Conservation (phyloP, 92 coral and sea anemone genomes). For the Bergia puertoricense region DNA sequence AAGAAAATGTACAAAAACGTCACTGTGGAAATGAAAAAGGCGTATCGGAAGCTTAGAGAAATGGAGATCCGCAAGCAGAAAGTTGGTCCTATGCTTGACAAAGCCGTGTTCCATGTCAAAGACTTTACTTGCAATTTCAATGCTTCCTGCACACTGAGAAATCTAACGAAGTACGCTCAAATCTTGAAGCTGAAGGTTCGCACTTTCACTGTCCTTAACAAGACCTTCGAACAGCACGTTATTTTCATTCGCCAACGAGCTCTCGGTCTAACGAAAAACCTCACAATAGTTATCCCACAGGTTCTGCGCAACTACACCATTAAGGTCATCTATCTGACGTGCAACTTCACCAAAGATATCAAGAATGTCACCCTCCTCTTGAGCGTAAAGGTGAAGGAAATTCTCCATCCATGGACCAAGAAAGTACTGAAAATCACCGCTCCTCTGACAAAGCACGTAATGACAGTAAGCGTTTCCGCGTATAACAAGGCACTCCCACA, state of each 20-base stretch:
- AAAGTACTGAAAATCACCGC: slow-evolving; percentile 58
- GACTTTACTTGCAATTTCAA: slow-evolving; percentile 74
- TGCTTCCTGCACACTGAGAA: slow-evolving; percentile 69
- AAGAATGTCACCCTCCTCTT: slow-evolving; percentile 50
- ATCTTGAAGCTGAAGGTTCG: slow-evolving; percentile 50
- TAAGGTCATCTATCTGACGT: slow-evolving; percentile 67
- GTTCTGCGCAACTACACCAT: slow-evolving; percentile 72
- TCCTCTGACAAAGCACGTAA: slow-evolving; percentile 65
- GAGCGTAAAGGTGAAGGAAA: slow-evolving; percentile 45
- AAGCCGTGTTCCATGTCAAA: slow-evolving; percentile 50
- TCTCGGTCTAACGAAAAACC: slow-evolving; percentile 56
- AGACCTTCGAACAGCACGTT: slow-evolving; percentile 59
- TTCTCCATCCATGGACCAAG: slow-evolving; percentile 36
- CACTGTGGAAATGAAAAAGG: slow-evolving; percentile 54
- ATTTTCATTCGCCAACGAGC: slow-evolving; percentile 22
- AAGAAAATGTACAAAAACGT: slow-evolving; percentile 34
- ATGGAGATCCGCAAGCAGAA: slow-evolving; percentile 71
- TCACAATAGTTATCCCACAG: slow-evolving; percentile 62
- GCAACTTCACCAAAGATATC: slow-evolving; percentile 66
- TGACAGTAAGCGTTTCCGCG: slow-evolving; percentile 58
- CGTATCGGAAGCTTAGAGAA: slow-evolving; percentile 62
- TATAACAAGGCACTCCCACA: slow-evolving; percentile 66
- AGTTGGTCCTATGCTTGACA: slow-evolving; percentile 72
- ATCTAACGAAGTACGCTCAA: slow-evolving; percentile 50
- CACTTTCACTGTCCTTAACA: slow-evolving; percentile 58